Percentiles rank a stretch among this genome's conserved stretches.
Evolutionary conservation across 1,140 invertebrate species (phyloP).

Genomic region (Leptopilina boulardi): DNA sequence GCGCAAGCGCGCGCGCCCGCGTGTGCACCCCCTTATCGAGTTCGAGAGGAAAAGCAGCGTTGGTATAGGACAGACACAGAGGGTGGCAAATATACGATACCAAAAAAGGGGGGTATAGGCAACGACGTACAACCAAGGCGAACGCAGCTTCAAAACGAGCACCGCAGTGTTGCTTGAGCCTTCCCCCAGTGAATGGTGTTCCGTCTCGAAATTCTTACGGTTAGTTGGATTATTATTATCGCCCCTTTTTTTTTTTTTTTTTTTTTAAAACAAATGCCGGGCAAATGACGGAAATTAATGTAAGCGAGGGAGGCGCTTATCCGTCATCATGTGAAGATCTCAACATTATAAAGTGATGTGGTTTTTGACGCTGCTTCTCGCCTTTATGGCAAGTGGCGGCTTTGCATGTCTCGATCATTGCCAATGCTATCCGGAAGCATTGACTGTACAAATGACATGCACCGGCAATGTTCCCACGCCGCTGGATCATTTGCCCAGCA

Average conservation of each 20-base stretch:
- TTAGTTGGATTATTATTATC: slow-evolving; percentile 47
- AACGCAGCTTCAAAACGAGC: slow-evolving; percentile 56
- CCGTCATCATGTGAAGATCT: slow-evolving; percentile 62
- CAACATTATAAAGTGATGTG: slow-evolving; percentile 57
- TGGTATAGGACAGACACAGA: slow-evolving; percentile 41
- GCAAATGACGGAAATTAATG: slow-evolving; percentile 46
- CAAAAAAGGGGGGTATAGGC: slow-evolving; percentile 43
- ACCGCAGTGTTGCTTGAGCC: slow-evolving; percentile 70
- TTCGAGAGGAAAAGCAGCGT: slow-evolving; percentile 68
- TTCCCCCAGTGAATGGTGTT: slow-evolving; percentile 55
- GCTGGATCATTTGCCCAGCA: slow-evolving; percentile 48
- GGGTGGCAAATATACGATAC: slow-evolving; percentile 35
- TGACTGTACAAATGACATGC: slow-evolving; percentile 49
- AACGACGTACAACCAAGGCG: slow-evolving; percentile 55
- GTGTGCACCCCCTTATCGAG: slow-evolving; percentile 67
- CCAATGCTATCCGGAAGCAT: slow-evolving; percentile 55
- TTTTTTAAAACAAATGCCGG: slow-evolving; percentile 45
- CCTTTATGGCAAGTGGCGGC: slow-evolving; percentile 67
- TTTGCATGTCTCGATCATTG: slow-evolving; percentile 66
- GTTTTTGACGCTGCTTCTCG: slow-evolving; percentile 66
- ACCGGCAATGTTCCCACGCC: slow-evolving; percentile 50
- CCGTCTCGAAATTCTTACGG: not conserved
- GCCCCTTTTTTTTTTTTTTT: too few species aligned
- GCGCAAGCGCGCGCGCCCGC: slow-evolving; percentile 49
- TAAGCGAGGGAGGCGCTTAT: slow-evolving; percentile 18